phyloP scores from a whole-genome alignment of 2,113 vertebrate genomes.

The Talpa occidentalis region DNA sequence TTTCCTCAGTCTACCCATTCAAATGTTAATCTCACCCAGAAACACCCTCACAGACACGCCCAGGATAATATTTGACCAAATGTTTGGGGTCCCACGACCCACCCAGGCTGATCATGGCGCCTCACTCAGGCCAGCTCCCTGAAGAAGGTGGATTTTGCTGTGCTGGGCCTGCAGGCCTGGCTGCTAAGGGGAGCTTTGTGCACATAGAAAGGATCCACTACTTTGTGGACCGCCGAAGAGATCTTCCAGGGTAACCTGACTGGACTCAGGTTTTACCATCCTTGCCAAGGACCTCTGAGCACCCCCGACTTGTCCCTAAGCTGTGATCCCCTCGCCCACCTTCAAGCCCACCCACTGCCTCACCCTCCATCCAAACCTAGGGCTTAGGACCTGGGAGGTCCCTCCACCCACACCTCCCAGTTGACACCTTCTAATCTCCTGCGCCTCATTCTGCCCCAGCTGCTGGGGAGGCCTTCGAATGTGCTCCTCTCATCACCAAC shows the following conservation, averaged over 20 bases:
- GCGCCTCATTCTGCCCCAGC: rapidly evolving
- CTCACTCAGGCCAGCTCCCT: neutral
- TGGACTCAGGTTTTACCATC: rapidly evolving
- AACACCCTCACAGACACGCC: too few species aligned
- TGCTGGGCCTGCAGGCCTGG: rapidly evolving
- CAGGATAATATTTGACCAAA: too few species aligned
- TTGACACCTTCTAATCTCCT: neutral
- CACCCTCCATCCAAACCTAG: neutral
- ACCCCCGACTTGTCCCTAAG: neutral
- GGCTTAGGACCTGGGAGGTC: neutral
- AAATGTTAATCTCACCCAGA: too few species aligned
- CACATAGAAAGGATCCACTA: rapidly evolving
- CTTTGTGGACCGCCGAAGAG: neutral
- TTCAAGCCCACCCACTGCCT: neutral
- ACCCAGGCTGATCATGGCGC: too few species aligned
- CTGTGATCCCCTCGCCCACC: neutral
- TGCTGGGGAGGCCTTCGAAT: neutral
- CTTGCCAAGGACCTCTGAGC: neutral
- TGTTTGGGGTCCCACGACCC: too few species aligned
- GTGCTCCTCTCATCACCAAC: neutral
- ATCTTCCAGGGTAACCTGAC: neutral
- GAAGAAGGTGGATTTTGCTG: too few species aligned
- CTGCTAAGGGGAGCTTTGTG: rapidly evolving
- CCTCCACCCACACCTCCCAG: neutral
- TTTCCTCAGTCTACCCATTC: too few species aligned